Conservation (phyloP, 1,140 invertebrate species). For the Gryllus bimaculatus region DNA sequence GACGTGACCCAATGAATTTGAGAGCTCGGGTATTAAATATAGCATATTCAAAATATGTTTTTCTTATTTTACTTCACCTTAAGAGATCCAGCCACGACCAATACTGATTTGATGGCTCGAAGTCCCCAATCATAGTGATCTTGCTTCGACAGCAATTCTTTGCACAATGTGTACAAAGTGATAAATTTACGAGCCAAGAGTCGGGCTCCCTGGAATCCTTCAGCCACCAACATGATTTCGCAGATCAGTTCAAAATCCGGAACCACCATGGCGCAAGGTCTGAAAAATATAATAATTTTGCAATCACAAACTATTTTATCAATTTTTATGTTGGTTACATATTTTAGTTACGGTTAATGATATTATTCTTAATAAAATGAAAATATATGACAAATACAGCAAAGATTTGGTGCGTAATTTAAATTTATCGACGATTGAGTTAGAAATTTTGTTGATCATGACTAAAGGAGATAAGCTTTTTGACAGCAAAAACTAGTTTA, state of each 20-base stretch:
- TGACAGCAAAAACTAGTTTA: no score
- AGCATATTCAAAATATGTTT: neutral
- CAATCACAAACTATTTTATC: neutral
- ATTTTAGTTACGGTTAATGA: neutral
- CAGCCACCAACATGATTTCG: constrained; percentile 89
- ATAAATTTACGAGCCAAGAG: constrained; percentile 84
- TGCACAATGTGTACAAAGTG: constrained; percentile 78
- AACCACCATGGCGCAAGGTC: constrained; percentile 91
- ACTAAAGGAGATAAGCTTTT: no score
- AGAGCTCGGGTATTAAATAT: no score
- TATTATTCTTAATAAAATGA: no score
- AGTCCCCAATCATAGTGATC: constrained; percentile 94
- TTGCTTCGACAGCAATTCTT: constrained; percentile 81
- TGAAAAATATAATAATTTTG: constrained; percentile 26
- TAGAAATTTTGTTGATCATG: no score
- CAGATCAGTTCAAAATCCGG: constrained; percentile 88
- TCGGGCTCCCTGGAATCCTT: constrained; percentile 82
- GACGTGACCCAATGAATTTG: no score
- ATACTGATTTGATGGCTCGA: constrained; percentile 83
- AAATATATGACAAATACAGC: neutral
- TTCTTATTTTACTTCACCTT: constrained; percentile 37
- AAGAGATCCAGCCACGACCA: constrained; percentile 80
- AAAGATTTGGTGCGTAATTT: no score
- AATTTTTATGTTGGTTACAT: neutral
- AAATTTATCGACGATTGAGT: no score